A percentile compares a stretch with the other conserved stretches of the same genome.
Evolutionary conservation across 2,888 invertebrate genomes (phyloP).

Genomic region (Bellardia pandia): DNA sequence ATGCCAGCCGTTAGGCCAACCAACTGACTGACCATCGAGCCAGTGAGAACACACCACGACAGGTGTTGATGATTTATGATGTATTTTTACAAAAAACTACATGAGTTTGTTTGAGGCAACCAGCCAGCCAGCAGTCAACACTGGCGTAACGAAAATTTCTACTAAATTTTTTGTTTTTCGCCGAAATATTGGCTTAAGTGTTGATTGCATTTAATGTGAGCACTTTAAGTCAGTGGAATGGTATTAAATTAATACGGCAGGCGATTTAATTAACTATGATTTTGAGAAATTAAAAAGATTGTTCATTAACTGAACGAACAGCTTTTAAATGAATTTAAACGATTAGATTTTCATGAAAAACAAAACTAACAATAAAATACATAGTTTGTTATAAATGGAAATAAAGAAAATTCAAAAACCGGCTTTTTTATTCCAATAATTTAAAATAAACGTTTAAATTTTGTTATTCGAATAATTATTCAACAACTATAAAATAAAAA

Average conservation of each 20-base stretch:
- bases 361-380: no score
- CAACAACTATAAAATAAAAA: no score
- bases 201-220: constrained; percentile 38
- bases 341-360: no score
- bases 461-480: no score
- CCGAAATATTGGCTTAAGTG: constrained; percentile 15
- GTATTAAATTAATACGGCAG: constrained; percentile 28
- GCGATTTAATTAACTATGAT: constrained; percentile 25
- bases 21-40: constrained; percentile 27
- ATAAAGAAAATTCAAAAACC: no score
- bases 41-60: constrained; percentile 69
- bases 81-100: constrained; percentile 75
- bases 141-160: constrained; percentile 7
- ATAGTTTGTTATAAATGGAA: no score
- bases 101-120: neutral
- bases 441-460: no score
- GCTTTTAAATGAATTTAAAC: no score
- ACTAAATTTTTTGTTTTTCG: constrained; percentile 1
- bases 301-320: no score
- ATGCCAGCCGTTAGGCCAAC: constrained; percentile 9
- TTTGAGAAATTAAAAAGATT: neutral
- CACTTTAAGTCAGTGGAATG: constrained; percentile 16
- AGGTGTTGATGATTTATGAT: constrained; percentile 83
- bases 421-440: no score
- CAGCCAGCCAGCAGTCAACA: neutral